These are phyloP conservation scores for Frieseomelitta varia DNA, from an alignment of 1,140 invertebrate genomes.

Conservation along the genomic window DNA sequence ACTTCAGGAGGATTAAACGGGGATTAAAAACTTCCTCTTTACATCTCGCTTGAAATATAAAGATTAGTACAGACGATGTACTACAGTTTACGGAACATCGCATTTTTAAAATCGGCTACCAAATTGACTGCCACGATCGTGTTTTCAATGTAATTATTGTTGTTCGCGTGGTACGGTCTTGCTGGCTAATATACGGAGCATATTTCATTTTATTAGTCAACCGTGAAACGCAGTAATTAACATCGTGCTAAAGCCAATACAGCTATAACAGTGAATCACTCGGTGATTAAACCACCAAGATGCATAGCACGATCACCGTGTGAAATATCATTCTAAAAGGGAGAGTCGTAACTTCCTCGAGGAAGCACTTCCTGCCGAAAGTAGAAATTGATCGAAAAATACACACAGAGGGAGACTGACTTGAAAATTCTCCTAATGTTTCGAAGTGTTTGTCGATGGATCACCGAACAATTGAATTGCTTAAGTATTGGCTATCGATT, in stretches of 20 bases:
- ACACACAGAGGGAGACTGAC: not conserved
- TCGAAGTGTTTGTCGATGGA: not conserved
- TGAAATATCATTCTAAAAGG: not conserved
- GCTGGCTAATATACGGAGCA: not conserved
- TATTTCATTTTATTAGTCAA: slow-evolving; percentile 40
- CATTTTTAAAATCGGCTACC: too few relatives aligned
- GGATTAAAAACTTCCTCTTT: too few relatives aligned
- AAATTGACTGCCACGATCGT: not conserved
- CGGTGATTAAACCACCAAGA: not conserved
- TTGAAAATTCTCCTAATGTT: not conserved
- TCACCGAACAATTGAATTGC: not conserved
- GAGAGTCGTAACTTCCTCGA: too few relatives aligned
- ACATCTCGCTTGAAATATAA: too few relatives aligned
- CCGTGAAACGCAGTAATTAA: slow-evolving; percentile 15
- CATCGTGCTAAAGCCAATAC: not conserved
- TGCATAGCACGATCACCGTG: not conserved
- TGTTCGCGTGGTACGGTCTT: not conserved
- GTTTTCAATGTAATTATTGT: not conserved
- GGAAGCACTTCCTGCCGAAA: too few relatives aligned
- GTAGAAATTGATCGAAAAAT: not conserved
- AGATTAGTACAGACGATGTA: too few relatives aligned
- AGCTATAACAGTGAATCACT: slow-evolving; percentile 5
- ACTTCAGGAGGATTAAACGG: too few relatives aligned
- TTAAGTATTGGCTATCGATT: not conserved
- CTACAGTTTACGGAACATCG: too few relatives aligned